Base-by-base conservation (phyloP, 2,888 invertebrate genomes). In the Tortrix viridana region DNA sequence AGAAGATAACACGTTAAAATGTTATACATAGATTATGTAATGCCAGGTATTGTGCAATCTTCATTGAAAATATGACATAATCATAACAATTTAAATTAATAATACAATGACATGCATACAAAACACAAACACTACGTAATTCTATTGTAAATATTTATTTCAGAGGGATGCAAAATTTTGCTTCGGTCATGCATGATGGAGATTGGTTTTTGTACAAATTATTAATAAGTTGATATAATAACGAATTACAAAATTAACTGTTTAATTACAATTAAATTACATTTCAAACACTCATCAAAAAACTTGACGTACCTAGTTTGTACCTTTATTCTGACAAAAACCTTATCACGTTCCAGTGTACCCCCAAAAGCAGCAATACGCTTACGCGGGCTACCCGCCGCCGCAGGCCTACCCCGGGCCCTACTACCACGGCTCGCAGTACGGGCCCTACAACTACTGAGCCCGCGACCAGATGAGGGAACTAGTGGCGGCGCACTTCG, bases 401-500 rank as follows among this genome's bases (percentile, higher is more conserved):
- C 95, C 95, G 58, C 95, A 94, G 68, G 96, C 97, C 58, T 97
- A 97, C 90, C 96, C 97, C 64, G 96, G 96, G 44, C 97, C 97
- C 37, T 96, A 96, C 80, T 98, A 98, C 89, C 97, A 97, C 86
- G 97, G 97, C 77, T 97, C 97, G 56, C 97, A 97, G 82, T 98
- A 98, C 85, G 97, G 97, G 58, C 97, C 97, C 55, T 98, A 98
- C 93, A 97, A 97, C 92, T 98, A 98, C 92, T 98, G 94, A 95
- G 81, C 88, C 80, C 67, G 81, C 84, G 89, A 92, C 90, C 92
- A 92, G 92, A 92, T 89, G 89, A 89, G 91, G 90, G 92, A 90
- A 75, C 76, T 84, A 68, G 86, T 80, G 88, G 88, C 91, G 87
- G 87, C 88, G 69, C 80, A 82, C 84, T 85, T 84, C 84, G 80